A percentile compares a stretch with the other conserved stretches of the same genome.
These are phyloP conservation scores for Odobenus rosmarus DNA, from an alignment of 2,113 vertebrate genomes.

Conservation along the genomic window DNA sequence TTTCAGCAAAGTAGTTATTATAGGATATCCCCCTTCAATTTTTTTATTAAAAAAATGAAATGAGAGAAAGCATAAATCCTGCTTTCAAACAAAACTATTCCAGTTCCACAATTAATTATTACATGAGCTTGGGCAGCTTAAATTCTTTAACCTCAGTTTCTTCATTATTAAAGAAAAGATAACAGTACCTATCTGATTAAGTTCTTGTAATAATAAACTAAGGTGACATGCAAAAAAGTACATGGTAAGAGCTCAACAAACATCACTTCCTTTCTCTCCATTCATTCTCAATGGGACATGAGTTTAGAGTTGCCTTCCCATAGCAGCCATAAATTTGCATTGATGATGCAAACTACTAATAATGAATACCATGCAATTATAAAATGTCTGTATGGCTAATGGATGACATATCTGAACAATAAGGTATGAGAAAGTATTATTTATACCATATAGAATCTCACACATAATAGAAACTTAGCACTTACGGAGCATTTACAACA, in stretches of 20 bases:
- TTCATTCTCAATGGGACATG: neutral
- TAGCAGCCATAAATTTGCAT: neutral
- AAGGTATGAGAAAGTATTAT: neutral
- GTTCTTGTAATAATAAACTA: neutral
- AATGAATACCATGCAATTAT: neutral
- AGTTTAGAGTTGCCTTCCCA: neutral
- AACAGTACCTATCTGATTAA: neutral
- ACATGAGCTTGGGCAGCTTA: neutral
- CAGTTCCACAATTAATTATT: neutral
- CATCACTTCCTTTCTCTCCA: neutral
- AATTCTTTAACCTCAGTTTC: neutral
- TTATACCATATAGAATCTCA: neutral
- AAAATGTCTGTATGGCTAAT: neutral
- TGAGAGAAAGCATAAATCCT: neutral
- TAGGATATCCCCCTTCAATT: neutral
- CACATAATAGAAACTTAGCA: neutral
- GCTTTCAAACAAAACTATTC: conserved; percentile 17
- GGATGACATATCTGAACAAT: neutral
- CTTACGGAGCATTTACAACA: neutral
- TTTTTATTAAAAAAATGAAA: neutral
- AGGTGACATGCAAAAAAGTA: neutral
- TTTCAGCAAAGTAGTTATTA: neutral
- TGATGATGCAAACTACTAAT: neutral
- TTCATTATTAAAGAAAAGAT: neutral
- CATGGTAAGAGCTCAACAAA: neutral